Evolutionary conservation across 2,113 vertebrate species (phyloP), one percentile per base, ranked within the genome.

Genomic region (Passer domesticus): DNA sequence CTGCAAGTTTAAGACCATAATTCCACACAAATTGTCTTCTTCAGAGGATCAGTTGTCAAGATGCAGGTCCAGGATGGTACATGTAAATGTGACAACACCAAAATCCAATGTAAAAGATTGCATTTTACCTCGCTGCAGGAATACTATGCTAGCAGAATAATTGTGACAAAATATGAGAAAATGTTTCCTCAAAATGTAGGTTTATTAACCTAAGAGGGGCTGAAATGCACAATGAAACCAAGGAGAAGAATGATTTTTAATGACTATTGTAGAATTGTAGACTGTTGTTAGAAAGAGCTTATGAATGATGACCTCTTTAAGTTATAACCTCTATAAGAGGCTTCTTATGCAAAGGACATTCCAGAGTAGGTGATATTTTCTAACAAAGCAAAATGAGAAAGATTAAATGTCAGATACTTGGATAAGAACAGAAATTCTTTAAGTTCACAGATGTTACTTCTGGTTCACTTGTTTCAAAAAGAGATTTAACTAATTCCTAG

Each of bases 1-100:
- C 13, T 2, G 1, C 20, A 47, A n/a, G 6, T 67, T 72, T 84
- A 76, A 72, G 47, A 56, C 17, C 4, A 28, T 0, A 1, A 31
- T 52, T 91, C 18, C 39, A 59, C 46, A 5, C 5, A 50, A 68
- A 77, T 3, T 39, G n/a, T 24, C 16, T 4, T 44, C 44, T 82
- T 85, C 16, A 11, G 27, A 55, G 44, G 21, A 64, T 19, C 28
- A 25, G 4, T 49, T 63, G 27, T 85, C 39, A 84, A 53, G 31
- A 53, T n/a, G 11, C 18, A 72, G 43, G 41, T 73, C 55, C 21
- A 49, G 50, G 39, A 69, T 31, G 20, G 11, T 81, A 44, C 53
- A 15, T 63, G 10, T 53, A 49, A 44, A 81, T n/a, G 15, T 16
- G 13, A 22, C 39, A 63, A 55, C 56, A 33, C 27, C 15, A 44